These are phyloP conservation scores for Istiophorus platypterus DNA, from an alignment of 2,113 vertebrate species.

Conservation along the genomic window DNA sequence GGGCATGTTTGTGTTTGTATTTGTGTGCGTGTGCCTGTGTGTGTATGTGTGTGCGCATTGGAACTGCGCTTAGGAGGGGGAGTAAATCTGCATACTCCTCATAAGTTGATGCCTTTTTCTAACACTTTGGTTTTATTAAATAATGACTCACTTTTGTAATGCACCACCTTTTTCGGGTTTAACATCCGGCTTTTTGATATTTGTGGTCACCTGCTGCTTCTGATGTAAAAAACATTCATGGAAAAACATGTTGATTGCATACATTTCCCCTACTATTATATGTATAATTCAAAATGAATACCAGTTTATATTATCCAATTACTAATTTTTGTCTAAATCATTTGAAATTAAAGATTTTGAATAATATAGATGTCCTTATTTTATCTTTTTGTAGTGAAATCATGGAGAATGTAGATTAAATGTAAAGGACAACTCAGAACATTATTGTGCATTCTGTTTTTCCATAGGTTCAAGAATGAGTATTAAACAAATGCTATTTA, in stretches of 20 bases:
- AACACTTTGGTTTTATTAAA: constrained; percentile 40
- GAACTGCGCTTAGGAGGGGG: constrained; percentile 26
- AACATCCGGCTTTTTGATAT: background rate
- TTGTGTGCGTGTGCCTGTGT: constrained; percentile 13
- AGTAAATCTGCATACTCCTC: constrained; percentile 62
- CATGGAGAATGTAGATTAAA: background rate
- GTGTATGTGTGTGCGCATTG: constrained; percentile 7
- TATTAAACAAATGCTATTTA: constrained; percentile 19
- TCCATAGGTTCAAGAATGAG: background rate
- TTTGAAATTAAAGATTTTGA: background rate
- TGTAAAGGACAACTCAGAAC: background rate
- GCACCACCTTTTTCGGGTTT: too few species aligned
- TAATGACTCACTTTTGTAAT: constrained; percentile 44
- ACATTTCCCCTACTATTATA: background rate
- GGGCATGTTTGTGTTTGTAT: constrained; percentile 62
- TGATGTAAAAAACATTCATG: background rate
- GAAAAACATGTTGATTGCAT: background rate
- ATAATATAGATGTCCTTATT: background rate
- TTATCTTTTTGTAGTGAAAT: background rate
- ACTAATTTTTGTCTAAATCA: background rate
- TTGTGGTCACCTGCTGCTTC: background rate
- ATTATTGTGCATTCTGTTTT: background rate
- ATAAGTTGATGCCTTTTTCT: constrained; percentile 32
- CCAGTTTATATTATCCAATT: background rate
- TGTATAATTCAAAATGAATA: background rate